Percentiles rank a stretch among this genome's conserved stretches.
Conservation (phyloP, 2,888 invertebrate genomes). For the Tetheella fluctuosa region DNA sequence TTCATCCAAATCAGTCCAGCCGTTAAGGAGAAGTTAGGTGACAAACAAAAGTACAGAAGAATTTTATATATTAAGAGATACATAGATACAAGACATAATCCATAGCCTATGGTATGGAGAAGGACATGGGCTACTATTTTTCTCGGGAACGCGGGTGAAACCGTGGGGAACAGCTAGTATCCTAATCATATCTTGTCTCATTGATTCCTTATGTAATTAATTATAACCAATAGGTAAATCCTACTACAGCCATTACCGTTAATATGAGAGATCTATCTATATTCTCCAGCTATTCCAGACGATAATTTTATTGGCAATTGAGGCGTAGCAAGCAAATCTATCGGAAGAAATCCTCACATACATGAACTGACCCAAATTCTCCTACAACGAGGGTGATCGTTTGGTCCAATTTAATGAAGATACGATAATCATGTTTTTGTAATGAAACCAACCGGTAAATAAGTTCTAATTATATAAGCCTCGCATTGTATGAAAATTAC, state of each 20-base stretch:
- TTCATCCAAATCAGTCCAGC: too few relatives aligned
- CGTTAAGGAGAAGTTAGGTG: too few relatives aligned
- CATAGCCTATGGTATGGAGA: too few relatives aligned
- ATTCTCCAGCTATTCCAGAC: constrained; percentile 34
- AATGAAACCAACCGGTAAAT: neutral
- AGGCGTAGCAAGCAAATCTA: constrained; percentile 69
- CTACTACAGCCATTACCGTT: constrained; percentile 26
- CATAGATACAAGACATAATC: too few relatives aligned
- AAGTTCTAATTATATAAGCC: too few relatives aligned
- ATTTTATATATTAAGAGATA: too few relatives aligned
- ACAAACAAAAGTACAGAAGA: too few relatives aligned
- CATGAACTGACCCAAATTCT: constrained; percentile 66
- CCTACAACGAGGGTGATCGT: constrained; percentile 40
- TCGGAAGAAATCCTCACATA: constrained; percentile 69
- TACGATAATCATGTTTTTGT: neutral
- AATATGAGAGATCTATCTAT: constrained; percentile 43
- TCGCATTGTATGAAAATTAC: too few relatives aligned
- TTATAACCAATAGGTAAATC: neutral
- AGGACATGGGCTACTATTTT: too few relatives aligned
- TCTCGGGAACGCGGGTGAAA: too few relatives aligned
- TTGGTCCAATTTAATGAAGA: constrained; percentile 36
- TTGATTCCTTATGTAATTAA: neutral
- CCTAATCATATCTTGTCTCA: neutral
- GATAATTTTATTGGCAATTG: constrained; percentile 64
- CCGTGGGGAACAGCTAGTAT: too few relatives aligned